Evolutionary conservation across 2,113 vertebrate genomes (phyloP).

Genomic region (Ciconia boyciana): DNA sequence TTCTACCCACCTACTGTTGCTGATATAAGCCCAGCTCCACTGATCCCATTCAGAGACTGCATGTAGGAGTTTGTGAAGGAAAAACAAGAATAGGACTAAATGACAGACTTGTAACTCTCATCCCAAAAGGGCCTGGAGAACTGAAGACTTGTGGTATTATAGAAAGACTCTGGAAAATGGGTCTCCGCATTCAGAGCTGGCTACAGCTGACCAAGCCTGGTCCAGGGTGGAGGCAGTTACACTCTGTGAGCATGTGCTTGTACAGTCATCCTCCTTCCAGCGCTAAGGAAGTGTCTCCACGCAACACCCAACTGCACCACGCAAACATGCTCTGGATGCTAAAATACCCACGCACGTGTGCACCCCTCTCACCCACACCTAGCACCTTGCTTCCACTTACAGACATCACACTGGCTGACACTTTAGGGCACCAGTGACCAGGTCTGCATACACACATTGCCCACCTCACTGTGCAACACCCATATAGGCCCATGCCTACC

Average conservation of each 20-base stretch:
- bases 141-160: not conserved
- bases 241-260: accelerated
- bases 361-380: not conserved
- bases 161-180: not conserved
- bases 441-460: not conserved
- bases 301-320: accelerated
- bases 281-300: accelerated
- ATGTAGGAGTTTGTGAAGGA: not conserved
- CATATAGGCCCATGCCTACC: accelerated
- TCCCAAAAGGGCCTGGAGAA: not conserved
- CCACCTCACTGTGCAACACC: not conserved
- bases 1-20: not conserved
- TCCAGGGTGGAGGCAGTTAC: not conserved
- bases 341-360: accelerated
- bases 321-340: accelerated
- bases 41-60: not conserved
- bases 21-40: not conserved
- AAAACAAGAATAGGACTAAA: not conserved
- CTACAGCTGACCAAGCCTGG: not conserved
- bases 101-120: not conserved
- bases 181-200: not conserved
- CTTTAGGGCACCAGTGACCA: not conserved
- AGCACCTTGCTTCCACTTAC: not conserved
- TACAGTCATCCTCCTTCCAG: not conserved
- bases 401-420: not conserved